Evolutionary conservation across 2,888 invertebrate genomes (phyloP).

Genomic region (Diarsia dahlii): DNA sequence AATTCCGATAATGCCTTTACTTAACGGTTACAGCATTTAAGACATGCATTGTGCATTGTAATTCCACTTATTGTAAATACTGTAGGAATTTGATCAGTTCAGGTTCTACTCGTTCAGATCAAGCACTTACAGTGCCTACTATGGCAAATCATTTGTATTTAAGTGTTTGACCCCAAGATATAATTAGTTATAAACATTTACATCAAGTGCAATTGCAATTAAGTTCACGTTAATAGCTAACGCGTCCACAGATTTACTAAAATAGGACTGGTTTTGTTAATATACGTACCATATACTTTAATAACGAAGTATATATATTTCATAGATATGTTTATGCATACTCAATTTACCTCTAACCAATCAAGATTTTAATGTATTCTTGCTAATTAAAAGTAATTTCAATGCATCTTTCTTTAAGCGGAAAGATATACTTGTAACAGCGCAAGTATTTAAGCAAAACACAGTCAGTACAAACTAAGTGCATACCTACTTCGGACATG

Average conservation of each 20-base stretch:
- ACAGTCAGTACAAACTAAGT: slow-evolving; percentile 61
- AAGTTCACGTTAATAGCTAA: slow-evolving; percentile 18
- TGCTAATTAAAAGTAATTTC: slow-evolving; percentile 57
- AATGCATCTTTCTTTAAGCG: slow-evolving; percentile 48
- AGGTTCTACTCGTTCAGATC: slow-evolving; percentile 10
- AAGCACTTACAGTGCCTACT: not conserved
- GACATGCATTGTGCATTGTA: slow-evolving; percentile 20
- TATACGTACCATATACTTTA: slow-evolving; percentile 33
- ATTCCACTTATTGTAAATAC: not conserved
- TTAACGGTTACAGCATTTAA: slow-evolving; percentile 25
- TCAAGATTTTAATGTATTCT: slow-evolving; percentile 61
- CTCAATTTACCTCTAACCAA: slow-evolving; percentile 49
- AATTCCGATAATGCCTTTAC: slow-evolving; percentile 36
- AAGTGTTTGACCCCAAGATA: slow-evolving; percentile 13
- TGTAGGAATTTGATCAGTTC: slow-evolving; percentile 6
- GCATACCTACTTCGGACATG: slow-evolving; percentile 70
- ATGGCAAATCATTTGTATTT: slow-evolving; percentile 1
- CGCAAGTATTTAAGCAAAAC: slow-evolving; percentile 41
- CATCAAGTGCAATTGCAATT: slow-evolving; percentile 42
- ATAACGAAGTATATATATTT: slow-evolving; percentile 22
- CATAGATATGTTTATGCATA: slow-evolving; percentile 43
- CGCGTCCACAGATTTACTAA: slow-evolving; percentile 35
- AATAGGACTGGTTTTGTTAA: slow-evolving; percentile 41
- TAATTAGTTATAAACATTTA: slow-evolving; percentile 27
- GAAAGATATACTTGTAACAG: slow-evolving; percentile 20